Evolutionary conservation across 2,113 vertebrate genomes (phyloP).

Genomic region (Macaca nemestrina): DNA sequence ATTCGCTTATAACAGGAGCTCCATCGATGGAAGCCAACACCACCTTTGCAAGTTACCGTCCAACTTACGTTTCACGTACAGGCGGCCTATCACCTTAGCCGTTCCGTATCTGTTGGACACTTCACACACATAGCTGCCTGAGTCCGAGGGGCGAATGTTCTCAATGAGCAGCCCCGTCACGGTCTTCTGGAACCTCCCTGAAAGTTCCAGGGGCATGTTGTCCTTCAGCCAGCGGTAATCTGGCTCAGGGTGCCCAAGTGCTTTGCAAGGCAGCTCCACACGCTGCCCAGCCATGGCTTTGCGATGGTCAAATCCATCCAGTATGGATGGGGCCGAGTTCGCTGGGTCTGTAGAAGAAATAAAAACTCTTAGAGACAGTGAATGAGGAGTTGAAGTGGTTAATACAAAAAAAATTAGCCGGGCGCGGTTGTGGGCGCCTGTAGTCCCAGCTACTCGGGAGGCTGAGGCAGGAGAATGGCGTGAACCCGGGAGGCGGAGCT

Average conservation of each 20-base stretch:
- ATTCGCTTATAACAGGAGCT: background rate
- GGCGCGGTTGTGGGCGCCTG: too few relatives aligned
- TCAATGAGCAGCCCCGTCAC: conserved; percentile 94
- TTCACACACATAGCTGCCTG: conserved; percentile 96
- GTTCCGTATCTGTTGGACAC: conserved; percentile 99
- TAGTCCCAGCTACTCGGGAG: too few relatives aligned
- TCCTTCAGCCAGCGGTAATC: conserved; percentile 99
- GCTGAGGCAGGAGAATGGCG: too few relatives aligned
- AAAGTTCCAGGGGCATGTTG: conserved; percentile 96
- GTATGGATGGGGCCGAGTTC: conserved; percentile 95
- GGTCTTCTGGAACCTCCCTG: conserved; percentile 94
- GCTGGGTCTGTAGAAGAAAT: conserved; percentile 89
- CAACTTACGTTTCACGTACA: conserved; percentile 97
- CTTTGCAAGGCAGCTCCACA: conserved; percentile 98
- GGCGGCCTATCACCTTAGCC: conserved; percentile 93
- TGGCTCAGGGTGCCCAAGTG: conserved; percentile 95
- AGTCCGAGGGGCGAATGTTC: conserved; percentile 91
- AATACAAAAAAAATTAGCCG: too few relatives aligned
- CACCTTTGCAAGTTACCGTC: background rate
- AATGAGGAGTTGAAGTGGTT: accelerated
- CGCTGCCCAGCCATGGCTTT: conserved; percentile 96
- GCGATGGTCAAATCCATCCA: conserved; percentile 96
- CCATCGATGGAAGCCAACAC: accelerated
- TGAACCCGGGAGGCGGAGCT: too few relatives aligned
- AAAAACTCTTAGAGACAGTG: accelerated